Evolutionary conservation across 64 coral and sea anemone genomes (phyloP).

Genomic region (Hydrozoanthus tunicans): DNA sequence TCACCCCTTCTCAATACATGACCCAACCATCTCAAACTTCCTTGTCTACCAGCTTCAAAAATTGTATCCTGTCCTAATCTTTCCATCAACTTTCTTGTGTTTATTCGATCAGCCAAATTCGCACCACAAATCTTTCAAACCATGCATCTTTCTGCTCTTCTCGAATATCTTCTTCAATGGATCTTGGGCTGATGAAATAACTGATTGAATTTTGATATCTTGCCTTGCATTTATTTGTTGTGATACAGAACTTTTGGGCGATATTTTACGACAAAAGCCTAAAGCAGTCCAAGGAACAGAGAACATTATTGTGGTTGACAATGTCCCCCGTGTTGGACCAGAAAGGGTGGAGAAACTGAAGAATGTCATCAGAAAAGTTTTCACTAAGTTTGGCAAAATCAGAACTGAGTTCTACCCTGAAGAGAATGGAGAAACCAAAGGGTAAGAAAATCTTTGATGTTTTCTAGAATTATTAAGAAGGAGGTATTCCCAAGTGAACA

Average conservation of each 20-base stretch:
- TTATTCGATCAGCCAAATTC: too few species aligned
- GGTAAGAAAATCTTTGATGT: slow-evolving; percentile 53
- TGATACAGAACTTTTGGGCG: slow-evolving; percentile 88
- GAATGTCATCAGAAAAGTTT: slow-evolving; percentile 98
- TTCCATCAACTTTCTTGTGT: too few species aligned
- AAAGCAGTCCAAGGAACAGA: slow-evolving; percentile 73
- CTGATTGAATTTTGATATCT: too few species aligned
- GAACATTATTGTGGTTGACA: slow-evolving; percentile 92
- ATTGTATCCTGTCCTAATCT: too few species aligned
- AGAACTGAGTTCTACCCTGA: slow-evolving; percentile 88
- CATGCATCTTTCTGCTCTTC: too few species aligned
- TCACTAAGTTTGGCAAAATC: slow-evolving; percentile 95
- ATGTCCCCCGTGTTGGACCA: slow-evolving; percentile 82
- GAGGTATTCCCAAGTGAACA: too few species aligned
- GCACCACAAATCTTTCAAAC: too few species aligned
- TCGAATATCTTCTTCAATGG: too few species aligned
- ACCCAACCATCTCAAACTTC: too few species aligned
- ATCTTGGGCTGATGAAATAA: too few species aligned
- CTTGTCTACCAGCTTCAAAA: too few species aligned
- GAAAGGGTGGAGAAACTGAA: slow-evolving; percentile 92
- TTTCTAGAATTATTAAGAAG: background rate
- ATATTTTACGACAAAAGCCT: slow-evolving; percentile 75
- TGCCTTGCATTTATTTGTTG: background rate
- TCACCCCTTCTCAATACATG: too few species aligned
- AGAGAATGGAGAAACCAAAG: slow-evolving; percentile 85